phyloP scores from a whole-genome alignment of 2,797 vertebrate genomes.

The Aplochiton taeniatus region DNA sequence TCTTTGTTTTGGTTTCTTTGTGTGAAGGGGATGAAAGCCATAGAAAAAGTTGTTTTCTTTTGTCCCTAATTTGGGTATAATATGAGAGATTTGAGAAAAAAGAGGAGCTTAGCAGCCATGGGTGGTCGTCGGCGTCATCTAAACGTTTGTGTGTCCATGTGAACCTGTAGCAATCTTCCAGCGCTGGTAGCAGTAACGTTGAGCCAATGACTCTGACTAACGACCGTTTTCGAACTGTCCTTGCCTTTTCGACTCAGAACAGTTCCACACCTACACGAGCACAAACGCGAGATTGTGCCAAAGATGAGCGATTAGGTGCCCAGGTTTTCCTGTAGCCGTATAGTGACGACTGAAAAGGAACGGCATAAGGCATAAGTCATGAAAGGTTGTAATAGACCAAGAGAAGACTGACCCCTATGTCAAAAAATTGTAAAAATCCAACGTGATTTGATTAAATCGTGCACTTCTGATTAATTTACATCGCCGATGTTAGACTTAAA shows the following conservation, averaged over 20 bases:
- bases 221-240: conserved; percentile 23
- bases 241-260: conserved; percentile 43
- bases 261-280: conserved; percentile 67
- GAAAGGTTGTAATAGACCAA: not conserved
- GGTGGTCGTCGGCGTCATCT: conserved; percentile 68
- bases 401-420: conserved; percentile 54
- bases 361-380: conserved; percentile 23
- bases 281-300: conserved; percentile 79
- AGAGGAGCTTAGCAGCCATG: conserved; percentile 44
- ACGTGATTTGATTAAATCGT: conserved; percentile 68
- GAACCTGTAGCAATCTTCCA: conserved; percentile 75
- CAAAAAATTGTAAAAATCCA: conserved; percentile 73
- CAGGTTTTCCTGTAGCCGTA: conserved; percentile 71
- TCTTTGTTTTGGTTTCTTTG: conserved; percentile 78
- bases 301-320: conserved; percentile 71
- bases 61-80: conserved; percentile 62
- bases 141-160: conserved; percentile 56
- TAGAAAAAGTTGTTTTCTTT: conserved; percentile 80
- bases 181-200: conserved; percentile 48
- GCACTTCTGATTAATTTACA: conserved; percentile 74
- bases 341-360: conserved; percentile 54
- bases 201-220: conserved; percentile 34
- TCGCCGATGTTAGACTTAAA: conserved; percentile 59
- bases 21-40: conserved; percentile 97
- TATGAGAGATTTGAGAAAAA: conserved; percentile 42